Evolutionary conservation across 2,888 invertebrate genomes (phyloP).

Genomic region (Choreutis nemorana): DNA sequence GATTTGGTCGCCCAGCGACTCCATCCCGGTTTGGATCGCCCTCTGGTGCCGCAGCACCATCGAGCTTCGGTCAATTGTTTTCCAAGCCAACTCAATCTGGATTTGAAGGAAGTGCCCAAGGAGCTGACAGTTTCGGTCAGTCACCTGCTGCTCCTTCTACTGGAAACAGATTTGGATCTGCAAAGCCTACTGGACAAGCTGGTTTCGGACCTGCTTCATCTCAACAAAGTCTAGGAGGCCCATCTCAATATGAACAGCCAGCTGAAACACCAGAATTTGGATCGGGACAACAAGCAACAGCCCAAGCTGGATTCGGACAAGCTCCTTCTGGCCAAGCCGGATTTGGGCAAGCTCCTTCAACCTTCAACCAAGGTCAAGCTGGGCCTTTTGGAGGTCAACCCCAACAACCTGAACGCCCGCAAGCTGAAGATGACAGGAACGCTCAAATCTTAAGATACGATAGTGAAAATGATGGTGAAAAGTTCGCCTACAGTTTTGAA

Average conservation of each 20-base stretch:
- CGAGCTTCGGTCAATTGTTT: constrained; percentile 6
- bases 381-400: constrained; percentile 11
- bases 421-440: constrained; percentile 37
- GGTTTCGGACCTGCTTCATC: constrained; percentile 10
- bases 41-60: constrained; percentile 11
- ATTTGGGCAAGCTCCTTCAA: constrained; percentile 9
- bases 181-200: constrained; percentile 8
- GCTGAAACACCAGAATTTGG: constrained; percentile 7
- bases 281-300: constrained; percentile 3
- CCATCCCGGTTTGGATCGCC: constrained; percentile 3
- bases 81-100: background rate
- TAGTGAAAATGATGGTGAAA: constrained; percentile 47
- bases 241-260: constrained; percentile 9
- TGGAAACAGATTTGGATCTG: background rate
- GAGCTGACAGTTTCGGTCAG: constrained; percentile 4
- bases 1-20: constrained; percentile 10
- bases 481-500: constrained; percentile 46
- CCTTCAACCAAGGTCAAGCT: constrained; percentile 10
- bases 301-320: constrained; percentile 5
- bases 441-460: constrained; percentile 46
- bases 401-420: constrained; percentile 35
- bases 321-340: background rate
- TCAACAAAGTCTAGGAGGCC: constrained; percentile 5
- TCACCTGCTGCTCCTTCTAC: constrained; percentile 4
- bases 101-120: constrained; percentile 2